phyloP scores from a whole-genome alignment of 2,797 vertebrate species.

The Cyprinodon diabolis region DNA sequence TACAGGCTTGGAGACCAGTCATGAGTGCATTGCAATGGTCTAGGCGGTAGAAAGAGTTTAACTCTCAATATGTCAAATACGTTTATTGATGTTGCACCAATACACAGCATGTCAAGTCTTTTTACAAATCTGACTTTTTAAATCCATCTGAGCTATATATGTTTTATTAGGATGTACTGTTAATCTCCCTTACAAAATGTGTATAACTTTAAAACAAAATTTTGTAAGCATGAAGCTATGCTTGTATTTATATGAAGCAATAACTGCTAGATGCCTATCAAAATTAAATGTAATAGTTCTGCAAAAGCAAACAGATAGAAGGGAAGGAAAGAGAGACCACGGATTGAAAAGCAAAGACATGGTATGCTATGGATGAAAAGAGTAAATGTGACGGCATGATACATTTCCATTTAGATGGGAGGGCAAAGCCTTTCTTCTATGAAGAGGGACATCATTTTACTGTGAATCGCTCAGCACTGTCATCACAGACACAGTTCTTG shows the following conservation, averaged over 20 bases:
- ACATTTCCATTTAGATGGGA: conserved; percentile 83
- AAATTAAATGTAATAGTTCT: conserved; percentile 18
- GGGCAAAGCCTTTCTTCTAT: conserved; percentile 57
- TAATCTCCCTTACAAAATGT: too few relatives aligned
- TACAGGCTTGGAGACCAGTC: too few relatives aligned
- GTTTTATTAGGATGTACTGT: too few relatives aligned
- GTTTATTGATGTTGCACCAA: too few relatives aligned
- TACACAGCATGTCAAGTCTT: too few relatives aligned
- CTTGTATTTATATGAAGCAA: background rate
- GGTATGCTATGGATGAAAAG: conserved; percentile 39
- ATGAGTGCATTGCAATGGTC: too few relatives aligned
- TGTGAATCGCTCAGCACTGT: conserved; percentile 63
- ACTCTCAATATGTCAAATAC: too few relatives aligned
- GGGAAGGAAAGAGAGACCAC: conserved; percentile 18
- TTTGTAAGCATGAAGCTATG: background rate
- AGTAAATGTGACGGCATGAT: conserved; percentile 58
- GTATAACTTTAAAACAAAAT: too few relatives aligned
- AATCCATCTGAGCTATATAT: too few relatives aligned
- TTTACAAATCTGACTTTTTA: too few relatives aligned
- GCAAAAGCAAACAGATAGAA: conserved; percentile 11
- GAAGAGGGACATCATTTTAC: conserved; percentile 53
- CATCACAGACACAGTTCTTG: conserved; percentile 50
- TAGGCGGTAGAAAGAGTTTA: too few relatives aligned
- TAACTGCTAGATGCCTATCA: background rate
- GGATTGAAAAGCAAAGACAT: conserved; percentile 27